Percentiles rank a stretch among this genome's conserved stretches.
Conservation (phyloP, 2,113 vertebrate genomes). For the Lontra canadensis region DNA sequence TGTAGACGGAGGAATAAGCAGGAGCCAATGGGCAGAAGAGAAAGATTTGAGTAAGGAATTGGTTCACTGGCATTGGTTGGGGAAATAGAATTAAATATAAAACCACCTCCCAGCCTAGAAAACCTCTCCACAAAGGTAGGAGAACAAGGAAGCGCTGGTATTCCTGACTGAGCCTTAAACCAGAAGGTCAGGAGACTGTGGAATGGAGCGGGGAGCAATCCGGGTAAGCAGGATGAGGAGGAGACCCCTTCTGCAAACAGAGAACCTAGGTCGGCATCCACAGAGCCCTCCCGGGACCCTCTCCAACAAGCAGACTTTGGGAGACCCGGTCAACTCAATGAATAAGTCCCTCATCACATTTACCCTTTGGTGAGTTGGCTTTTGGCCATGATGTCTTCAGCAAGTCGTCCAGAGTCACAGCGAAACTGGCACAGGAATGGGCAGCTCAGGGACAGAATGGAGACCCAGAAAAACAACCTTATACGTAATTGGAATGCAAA, state of each 20-base stretch:
- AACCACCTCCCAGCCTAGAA: neutral
- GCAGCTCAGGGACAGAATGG: accelerated
- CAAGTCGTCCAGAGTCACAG: accelerated
- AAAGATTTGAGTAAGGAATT: neutral
- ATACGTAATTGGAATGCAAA: neutral
- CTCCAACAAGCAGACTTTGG: neutral
- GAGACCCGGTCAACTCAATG: neutral
- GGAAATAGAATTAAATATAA: neutral
- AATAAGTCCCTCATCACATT: neutral
- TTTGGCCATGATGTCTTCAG: neutral
- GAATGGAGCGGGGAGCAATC: neutral
- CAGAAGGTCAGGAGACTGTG: neutral
- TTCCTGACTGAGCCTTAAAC: neutral
- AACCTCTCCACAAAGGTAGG: neutral
- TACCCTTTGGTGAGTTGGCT: neutral
- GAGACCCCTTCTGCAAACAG: no score
- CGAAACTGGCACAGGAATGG: accelerated
- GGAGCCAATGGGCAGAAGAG: neutral
- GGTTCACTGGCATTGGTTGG: neutral
- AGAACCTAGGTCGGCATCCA: no score
- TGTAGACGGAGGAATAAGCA: neutral
- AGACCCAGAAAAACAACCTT: neutral
- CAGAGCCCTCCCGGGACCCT: accelerated
- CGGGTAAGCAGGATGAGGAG: accelerated
- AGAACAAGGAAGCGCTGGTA: neutral